Evolutionary conservation across 2,797 vertebrate species (phyloP), one percentile per base, ranked within the genome.

Genomic region (Enteromius mattozi): DNA sequence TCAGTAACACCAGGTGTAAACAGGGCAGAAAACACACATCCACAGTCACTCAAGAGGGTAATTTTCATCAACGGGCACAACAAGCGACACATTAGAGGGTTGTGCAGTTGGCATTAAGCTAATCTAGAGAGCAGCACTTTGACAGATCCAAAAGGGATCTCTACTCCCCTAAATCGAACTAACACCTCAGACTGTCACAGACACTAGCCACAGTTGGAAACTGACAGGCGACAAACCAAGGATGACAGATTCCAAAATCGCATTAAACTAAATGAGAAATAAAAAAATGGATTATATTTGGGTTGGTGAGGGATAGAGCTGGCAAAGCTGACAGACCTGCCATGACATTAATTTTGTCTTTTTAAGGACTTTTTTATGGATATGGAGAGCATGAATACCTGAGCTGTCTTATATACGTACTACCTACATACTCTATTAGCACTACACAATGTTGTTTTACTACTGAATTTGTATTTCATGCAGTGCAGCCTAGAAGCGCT

Each of bases 231-330:
- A 92, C 92, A 94, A 93, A 94, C 91, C 90, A 85, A 87, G 89
- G 91, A 88, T 93, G 95, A 93, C 94, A 95, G 86, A 93, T 94
- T 94, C 89, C 81, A 87, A 95, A 94, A 94, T 93, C 89, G 88
- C 91, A 95, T 95, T 94, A 94, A 93, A 92, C 87, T 92, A 90
- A 90, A 89, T 86, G 88, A 88, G 80, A 88, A 84, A 88, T 49
- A 61, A 56, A 87, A 69, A 83, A 84, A 88, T 83, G 86, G 91
- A 94, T 93, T 93, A 91, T 90, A 92, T 91, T 92, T 93, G 90
- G 86, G 88, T 85, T 84, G 86, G 89, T 88, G 87, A 90, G 88
- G 88, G 82, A 92, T 86, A 71, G 69, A 87, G 66, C 16, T 71
- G 75, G 77, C 68, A 86, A 87, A 86, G 88, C 89, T 93, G 93